phyloP scores from a whole-genome alignment of 2,797 vertebrate genomes.

The Ficedula albicollis region DNA sequence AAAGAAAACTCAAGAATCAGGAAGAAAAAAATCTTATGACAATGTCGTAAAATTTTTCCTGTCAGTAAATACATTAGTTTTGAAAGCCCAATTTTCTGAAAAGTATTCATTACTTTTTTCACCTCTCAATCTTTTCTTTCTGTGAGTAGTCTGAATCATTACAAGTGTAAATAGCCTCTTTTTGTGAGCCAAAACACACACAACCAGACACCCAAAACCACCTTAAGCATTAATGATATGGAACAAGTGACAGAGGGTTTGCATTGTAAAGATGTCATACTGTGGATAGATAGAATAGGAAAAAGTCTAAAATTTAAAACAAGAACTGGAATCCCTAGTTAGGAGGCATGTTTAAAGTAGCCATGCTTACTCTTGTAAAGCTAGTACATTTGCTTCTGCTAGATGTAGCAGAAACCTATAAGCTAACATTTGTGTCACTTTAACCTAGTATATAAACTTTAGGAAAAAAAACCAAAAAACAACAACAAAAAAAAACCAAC shows the following conservation, averaged over 20 bases:
- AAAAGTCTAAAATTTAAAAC: conserved; percentile 25
- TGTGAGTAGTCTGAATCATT: neutral
- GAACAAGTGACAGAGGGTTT: neutral
- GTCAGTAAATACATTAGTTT: neutral
- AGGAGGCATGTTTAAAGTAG: neutral
- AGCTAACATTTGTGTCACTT: conserved; percentile 10
- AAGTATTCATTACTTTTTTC: neutral
- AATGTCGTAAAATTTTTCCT: neutral
- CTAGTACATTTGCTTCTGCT: conserved; percentile 49
- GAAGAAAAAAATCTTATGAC: neutral
- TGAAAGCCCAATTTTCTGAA: neutral
- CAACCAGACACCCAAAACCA: neutral
- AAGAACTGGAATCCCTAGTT: conserved; percentile 26
- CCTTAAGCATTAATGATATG: conserved; percentile 5
- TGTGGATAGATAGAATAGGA: neutral
- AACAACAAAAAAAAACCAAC: neutral
- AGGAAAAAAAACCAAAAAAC: neutral
- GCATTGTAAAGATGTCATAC: neutral
- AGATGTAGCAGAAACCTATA: conserved; percentile 30
- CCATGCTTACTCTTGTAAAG: conserved; percentile 47
- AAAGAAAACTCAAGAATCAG: neutral
- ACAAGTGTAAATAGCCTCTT: neutral
- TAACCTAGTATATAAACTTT: neutral
- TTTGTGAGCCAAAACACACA: neutral
- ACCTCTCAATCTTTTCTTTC: neutral